Evolutionary conservation across 2,113 vertebrate species (phyloP), one percentile per base, ranked within the genome.

Genomic region (Limanda limanda): DNA sequence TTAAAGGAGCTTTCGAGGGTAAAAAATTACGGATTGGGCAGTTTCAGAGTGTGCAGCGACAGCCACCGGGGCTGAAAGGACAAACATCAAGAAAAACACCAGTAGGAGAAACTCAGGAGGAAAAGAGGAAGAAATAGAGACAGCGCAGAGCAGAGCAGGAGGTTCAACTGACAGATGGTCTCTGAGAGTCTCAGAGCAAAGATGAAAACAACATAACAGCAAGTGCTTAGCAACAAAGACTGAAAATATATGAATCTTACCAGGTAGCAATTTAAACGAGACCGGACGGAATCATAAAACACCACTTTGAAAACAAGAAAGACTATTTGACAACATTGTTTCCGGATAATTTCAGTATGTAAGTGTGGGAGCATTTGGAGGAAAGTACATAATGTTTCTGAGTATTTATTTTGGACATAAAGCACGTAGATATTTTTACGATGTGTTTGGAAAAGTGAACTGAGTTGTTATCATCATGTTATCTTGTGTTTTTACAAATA

Each of bases 181-280:
- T 47, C 11, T 21, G 35, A 14, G 18, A 51, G 24, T 18, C 60
- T 57, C 55, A 57, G 55, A 15, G 45, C 21, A 63, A 59, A 59
- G 42, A 57, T 52, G 14, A 63, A 66, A 45, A 68, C 63, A 63
- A 17, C 67, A 51, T 14, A 47, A 59, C 60, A 76, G 47, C 45
- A 3, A 37, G 35, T 5, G 12, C 27, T 61, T 14, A 21, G 37
- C 56, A 25, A 12, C 6, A 9, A 42, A 59, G 13, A 72, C 8
- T 13, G 40, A 0, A 42, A 17, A 48, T 48, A 7, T 17, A 18
- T 48, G 17, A 48, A 48, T 18, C 45, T 48, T 6, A 48, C 45
- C 45, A 17, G 4, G 14, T 0, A 48, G 3, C 45, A 18, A 15
- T 48, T 18, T 17, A 5, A 48, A 42, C 12, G 40, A 42, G 11